Base-by-base conservation (phyloP, 2,797 vertebrate genomes). In the Acrossocheilus fasciatus region DNA sequence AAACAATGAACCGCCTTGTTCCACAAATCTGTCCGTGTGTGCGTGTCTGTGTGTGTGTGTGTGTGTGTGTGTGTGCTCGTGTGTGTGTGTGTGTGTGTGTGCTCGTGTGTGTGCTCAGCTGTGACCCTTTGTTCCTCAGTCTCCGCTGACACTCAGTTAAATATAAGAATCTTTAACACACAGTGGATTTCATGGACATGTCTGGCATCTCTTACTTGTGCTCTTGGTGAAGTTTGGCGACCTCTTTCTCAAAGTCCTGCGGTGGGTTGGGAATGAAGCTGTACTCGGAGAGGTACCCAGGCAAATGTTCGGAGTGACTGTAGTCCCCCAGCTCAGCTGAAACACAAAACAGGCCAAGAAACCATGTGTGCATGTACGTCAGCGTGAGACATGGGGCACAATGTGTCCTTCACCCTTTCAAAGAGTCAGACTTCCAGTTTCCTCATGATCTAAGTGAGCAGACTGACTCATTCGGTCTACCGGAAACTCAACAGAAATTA, bases 171-270 rank as follows among this genome's bases (percentile, higher is more conserved):
- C 59, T 75, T 84, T 54, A 76, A 75, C 72, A 87, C 59, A 59
- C 69, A 59, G 43, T 70, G 17, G 39, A 69, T 45, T 70, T 80
- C 76, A 84, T 36, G 59, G 52, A 45, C 75, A 43, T 15, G 39
- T 85, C 64, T 92, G 64, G 8, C 54, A 2, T 66, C 41, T 39
- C 91, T 92, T 96, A 99, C 98, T 94, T 97, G 96, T 99, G 98
- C 94, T 99, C 98, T 94, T 99, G 98, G 96, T 99, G 98, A 92
- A 98, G 96, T 94, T 99, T 99, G 94, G 96, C 93, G 89, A 99
- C 96, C 95, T 99, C 98, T 93, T 99, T 99, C 95, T 99, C 97
- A 92, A 99, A 99, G 94, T 98, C 98, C 93, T 98, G 97, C 73
- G 97, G 97, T 87, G 98, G 98, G 94, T 91, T 96, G 91, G 97